Percentiles rank a stretch among this genome's conserved stretches.
These are phyloP conservation scores for Xestia rhomboidea DNA, from an alignment of 2,888 invertebrate genomes.

Conservation along the genomic window DNA sequence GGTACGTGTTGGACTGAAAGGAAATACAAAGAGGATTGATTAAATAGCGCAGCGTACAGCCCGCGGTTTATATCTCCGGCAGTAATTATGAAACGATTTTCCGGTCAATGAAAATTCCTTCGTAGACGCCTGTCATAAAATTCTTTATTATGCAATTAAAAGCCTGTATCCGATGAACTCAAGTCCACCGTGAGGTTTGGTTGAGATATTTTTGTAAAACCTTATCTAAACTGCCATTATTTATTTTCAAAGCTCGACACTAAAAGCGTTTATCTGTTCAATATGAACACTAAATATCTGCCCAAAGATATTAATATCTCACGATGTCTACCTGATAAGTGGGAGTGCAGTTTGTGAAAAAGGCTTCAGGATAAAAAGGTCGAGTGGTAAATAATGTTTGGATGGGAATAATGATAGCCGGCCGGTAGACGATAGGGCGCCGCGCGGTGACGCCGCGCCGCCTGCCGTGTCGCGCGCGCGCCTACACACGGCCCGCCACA, in stretches of 20 bases:
- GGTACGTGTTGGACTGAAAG: slow-evolving; percentile 24
- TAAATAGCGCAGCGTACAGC: slow-evolving; percentile 10
- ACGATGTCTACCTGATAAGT: slow-evolving; percentile 61
- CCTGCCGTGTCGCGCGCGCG: slow-evolving; percentile 75
- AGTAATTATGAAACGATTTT: slow-evolving; percentile 35
- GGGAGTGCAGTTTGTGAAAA: slow-evolving; percentile 59
- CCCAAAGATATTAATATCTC: slow-evolving; percentile 53
- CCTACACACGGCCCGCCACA: slow-evolving; percentile 63
- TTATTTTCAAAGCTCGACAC: slow-evolving; percentile 43
- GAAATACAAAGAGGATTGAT: slow-evolving; percentile 33
- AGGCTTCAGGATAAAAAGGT: slow-evolving; percentile 68
- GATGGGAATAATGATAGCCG: slow-evolving; percentile 84
- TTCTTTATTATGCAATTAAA: slow-evolving; percentile 20
- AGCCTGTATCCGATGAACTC: slow-evolving; percentile 3
- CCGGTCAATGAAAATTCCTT: slow-evolving; percentile 39
- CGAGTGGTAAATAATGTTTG: slow-evolving; percentile 72
- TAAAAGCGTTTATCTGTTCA: slow-evolving; percentile 50
- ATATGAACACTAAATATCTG: slow-evolving; percentile 55
- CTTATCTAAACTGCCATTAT: slow-evolving; percentile 48
- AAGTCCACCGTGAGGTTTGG: slow-evolving; percentile 1
- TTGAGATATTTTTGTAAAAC: slow-evolving; percentile 15
- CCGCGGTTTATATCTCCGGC: not conserved
- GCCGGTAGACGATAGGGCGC: slow-evolving; percentile 88
- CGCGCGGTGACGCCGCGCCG: slow-evolving; percentile 83
- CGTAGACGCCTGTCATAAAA: slow-evolving; percentile 14